Percentiles rank a stretch among this genome's conserved stretches.
These are phyloP conservation scores for Coluber constrictor DNA, from an alignment of 2,797 vertebrate genomes.

Conservation along the genomic window DNA sequence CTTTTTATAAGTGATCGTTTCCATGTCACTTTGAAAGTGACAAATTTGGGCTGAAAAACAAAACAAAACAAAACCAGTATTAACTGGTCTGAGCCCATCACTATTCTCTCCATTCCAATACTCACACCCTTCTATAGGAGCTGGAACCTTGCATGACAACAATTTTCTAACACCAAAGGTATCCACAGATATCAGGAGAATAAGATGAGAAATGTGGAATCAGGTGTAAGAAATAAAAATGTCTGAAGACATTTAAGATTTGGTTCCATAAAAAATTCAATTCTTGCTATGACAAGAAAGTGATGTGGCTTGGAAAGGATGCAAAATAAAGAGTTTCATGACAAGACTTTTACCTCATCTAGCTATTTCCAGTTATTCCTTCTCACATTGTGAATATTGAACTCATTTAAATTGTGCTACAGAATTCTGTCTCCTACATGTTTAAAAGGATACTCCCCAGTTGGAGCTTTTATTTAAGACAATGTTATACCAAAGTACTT, in stretches of 20 bases:
- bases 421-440: background rate
- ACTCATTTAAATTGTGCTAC: background rate
- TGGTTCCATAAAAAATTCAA: background rate
- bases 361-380: background rate
- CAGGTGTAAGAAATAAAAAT: background rate
- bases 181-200: background rate
- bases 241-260: background rate
- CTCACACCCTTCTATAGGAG: background rate
- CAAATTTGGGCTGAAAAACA: background rate
- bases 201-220: background rate
- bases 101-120: background rate
- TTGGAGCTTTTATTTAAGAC: conserved; percentile 91
- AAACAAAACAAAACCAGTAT: background rate
- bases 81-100: background rate
- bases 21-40: background rate
- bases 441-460: conserved; percentile 97
- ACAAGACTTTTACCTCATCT: background rate
- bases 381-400: background rate
- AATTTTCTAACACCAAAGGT: background rate
- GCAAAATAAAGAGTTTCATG: background rate
- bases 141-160: background rate
- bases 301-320: background rate
- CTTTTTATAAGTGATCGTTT: background rate
- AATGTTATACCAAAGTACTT: conserved; percentile 95
- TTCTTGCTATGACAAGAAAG: background rate